Evolutionary conservation across 2,113 vertebrate species (phyloP), one percentile per base, ranked within the genome.

Genomic region (Shinisaurus crocodilurus): DNA sequence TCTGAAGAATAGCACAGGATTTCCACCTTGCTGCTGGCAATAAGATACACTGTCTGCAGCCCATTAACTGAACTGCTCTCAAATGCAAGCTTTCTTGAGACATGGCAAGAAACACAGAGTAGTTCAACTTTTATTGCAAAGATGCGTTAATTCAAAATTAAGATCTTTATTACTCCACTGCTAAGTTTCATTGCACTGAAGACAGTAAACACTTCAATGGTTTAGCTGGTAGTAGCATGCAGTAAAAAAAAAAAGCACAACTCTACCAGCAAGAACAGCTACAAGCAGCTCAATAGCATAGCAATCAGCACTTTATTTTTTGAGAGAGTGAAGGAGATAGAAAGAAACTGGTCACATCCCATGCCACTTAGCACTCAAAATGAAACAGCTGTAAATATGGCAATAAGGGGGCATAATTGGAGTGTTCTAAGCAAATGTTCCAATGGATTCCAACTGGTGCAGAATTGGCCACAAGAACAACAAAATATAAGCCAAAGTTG

Each of bases 371-470:
- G 88, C 89, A 89, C 84, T 89, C 76, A 0, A 93, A 89, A 90
- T 65, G 88, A 91, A 90, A 77, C 92, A 94, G 93, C 92, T 95
- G 93, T 93, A 94, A 82, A 91, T 91, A 89, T 91, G 90, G 88
- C 89, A 94, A 94, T 93, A 91, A 95, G 69, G 90, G n/a, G 0
- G 34, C 29, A 67, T 88, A 83, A 94, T 93, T 90, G 91, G 76
- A 90, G 82, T 92, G 90, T 90, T 93, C 94, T 91, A 90, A 95
- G 88, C 90, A 92, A 91, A 91, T 6, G 54, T 63, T 85, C 75
- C 0, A 0, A 90, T 75, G 90, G 91, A 91, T 77, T 0, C 0
- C 91, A 85, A 70, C 86, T 93, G 90, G 74, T 0, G 0, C n/a
- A 74, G 86, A 89, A 92, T 1, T 3, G 37, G 76, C 0, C 0